phyloP scores from a whole-genome alignment of 2,113 vertebrate species.

The Gnathonemus echidnorhynchus region DNA sequence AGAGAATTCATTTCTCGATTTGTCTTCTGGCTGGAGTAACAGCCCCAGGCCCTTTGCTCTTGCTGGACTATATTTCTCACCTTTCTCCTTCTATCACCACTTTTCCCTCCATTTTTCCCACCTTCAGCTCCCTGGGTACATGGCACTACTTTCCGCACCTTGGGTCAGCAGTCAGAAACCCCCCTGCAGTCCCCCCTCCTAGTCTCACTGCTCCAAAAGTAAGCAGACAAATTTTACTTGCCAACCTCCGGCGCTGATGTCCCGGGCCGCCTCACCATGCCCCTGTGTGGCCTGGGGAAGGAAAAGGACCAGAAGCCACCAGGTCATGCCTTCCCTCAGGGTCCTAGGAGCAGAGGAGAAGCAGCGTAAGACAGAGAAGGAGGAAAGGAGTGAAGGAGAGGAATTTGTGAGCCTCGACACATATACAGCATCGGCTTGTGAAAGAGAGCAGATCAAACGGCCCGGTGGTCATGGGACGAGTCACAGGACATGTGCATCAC shows the following conservation, averaged over 20 bases:
- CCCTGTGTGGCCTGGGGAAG: slow-evolving; percentile 18
- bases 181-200: neutral
- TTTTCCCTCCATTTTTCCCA: neutral
- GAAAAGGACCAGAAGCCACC: slow-evolving; percentile 24
- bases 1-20: neutral
- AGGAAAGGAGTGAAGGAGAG: neutral
- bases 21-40: neutral
- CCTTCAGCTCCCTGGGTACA: neutral
- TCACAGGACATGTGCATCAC: slow-evolving; percentile 18
- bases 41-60: neutral
- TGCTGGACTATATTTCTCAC: neutral
- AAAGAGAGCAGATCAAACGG: neutral
- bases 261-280: neutral
- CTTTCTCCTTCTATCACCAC: neutral
- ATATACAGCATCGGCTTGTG: neutral
- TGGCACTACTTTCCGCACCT: neutral
- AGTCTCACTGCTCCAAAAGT: neutral
- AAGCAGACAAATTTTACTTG: neutral
- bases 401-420: neutral
- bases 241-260: neutral
- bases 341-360: slow-evolving; percentile 3
- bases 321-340: slow-evolving; percentile 11
- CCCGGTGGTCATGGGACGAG: slow-evolving; percentile 21
- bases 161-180: neutral
- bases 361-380: neutral